phyloP scores from a whole-genome alignment of 2,797 vertebrate genomes.

The Sebastes matsubarae region DNA sequence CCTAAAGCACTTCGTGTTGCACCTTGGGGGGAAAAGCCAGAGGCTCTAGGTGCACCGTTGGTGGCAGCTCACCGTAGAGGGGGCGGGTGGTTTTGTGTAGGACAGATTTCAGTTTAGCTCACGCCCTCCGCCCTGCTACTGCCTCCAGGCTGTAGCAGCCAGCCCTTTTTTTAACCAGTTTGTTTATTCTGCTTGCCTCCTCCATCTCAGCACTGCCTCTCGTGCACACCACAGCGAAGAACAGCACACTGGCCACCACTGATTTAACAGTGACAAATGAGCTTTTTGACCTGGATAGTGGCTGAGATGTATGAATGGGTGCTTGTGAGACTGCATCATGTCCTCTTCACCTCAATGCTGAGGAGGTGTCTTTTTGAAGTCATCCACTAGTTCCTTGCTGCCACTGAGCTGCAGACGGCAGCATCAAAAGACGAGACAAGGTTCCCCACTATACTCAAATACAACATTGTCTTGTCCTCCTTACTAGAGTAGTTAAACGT shows the following conservation, averaged over 20 bases:
- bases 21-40: constrained; percentile 60
- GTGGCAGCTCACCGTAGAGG: constrained; percentile 22
- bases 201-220: neutral
- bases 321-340: neutral
- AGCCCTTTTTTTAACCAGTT: constrained; percentile 7
- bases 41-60: constrained; percentile 51
- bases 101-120: constrained; percentile 47
- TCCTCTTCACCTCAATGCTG: neutral
- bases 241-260: constrained; percentile 5
- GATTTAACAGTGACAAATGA: neutral
- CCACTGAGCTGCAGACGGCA: neutral
- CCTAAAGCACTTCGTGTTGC: constrained; percentile 60
- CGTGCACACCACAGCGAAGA: constrained; percentile 5
- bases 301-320: neutral
- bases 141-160: constrained; percentile 54
- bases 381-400: neutral
- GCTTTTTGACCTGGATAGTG: neutral
- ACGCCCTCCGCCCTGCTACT: constrained; percentile 16
- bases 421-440: neutral
- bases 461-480: neutral
- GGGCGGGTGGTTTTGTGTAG: constrained; percentile 38
- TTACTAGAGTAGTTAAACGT: neutral
- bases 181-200: constrained; percentile 44
- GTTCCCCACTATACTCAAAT: neutral
- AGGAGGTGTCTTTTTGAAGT: neutral